Percentiles rank a stretch among this genome's conserved stretches.
These are phyloP conservation scores for Leucophenga varia DNA, from an alignment of 1,140 invertebrate species.

Conservation along the genomic window DNA sequence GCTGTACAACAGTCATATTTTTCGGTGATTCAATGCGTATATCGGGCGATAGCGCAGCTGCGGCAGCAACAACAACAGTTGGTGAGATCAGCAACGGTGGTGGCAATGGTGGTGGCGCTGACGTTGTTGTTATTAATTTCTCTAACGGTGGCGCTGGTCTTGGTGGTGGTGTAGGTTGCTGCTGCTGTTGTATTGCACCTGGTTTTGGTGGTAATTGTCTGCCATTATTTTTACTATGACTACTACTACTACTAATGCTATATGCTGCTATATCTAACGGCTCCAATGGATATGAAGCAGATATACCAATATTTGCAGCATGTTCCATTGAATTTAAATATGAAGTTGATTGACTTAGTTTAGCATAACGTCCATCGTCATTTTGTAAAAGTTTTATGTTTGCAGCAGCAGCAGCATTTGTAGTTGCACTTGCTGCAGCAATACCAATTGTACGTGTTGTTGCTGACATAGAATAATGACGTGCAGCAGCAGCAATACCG, in stretches of 20 bases:
- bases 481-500: conserved; percentile 16
- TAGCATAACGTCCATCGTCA: conserved; percentile 21
- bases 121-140: conserved; percentile 15
- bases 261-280: conserved; percentile 41
- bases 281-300: conserved; percentile 42
- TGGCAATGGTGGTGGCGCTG: conserved; percentile 29
- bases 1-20: conserved; percentile 80
- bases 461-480: conserved; percentile 48
- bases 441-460: no score
- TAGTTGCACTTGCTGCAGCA: conserved; percentile 21
- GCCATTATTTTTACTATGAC: background rate
- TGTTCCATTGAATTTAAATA: conserved; percentile 50
- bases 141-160: conserved; percentile 40
- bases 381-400: conserved; percentile 33
- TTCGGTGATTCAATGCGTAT: conserved; percentile 73
- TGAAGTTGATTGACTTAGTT: conserved; percentile 50
- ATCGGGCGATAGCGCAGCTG: conserved; percentile 51
- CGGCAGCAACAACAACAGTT: conserved; percentile 43
- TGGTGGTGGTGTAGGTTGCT: conserved; percentile 51
- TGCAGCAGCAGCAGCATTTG: conserved; percentile 24
- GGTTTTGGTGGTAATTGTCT: conserved; percentile 37
- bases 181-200: conserved; percentile 21
- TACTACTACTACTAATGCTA: no score
- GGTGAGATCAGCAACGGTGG: conserved; percentile 25
- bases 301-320: conserved; percentile 30